Base-by-base conservation (phyloP, 2,888 invertebrate genomes). In the Scrobipalpa atriplicella region DNA sequence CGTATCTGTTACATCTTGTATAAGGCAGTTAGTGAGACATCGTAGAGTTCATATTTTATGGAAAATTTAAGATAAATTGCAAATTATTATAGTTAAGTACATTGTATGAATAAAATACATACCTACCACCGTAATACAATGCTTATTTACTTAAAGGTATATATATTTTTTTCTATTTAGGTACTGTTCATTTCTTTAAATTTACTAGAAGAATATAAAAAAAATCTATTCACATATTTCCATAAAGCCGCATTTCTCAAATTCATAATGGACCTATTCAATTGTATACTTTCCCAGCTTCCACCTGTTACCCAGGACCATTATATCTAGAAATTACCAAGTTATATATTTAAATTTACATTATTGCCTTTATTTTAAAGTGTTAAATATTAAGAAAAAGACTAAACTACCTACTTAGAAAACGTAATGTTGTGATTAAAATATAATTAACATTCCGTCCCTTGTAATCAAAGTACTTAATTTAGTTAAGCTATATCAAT, bases 361-460 rank as follows among this genome's bases (percentile, higher is more conserved):
- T 19, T 36, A 29, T 16, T 60, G 21, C 13, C 38, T 36, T 36
- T 38, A 60, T 5, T 11, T 10, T 16, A 51, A 29, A 29, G 29
- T 29, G 29, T 29, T 29, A 29, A 29, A 29, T 29, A 29, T 29
- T 29, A 29, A 29, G 29, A 5, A 29, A 29, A 29, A 29, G 29
- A 29, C 29, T 9, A 39, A 65, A 71, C 38, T 60, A 38, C 7
- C 11, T 58, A 65, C 41, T 64, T 64, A 63, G 36, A 21, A 21
- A 64, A 39, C 60, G 51, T 68, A 70, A 73, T 38, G 70, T 78
- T 76, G 76, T 78, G 77, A 78, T 75, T 74, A 71, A 68, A 72
- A 63, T 69, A 68, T 71, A 73, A 69, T 62, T 73, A 70, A 75
- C 75, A 78, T 78, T 78, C 78, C 78, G 77, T 76, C 78, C 78